Evolutionary conservation across 2,888 invertebrate species (phyloP).

Genomic region (Agrenia bidenticulata): DNA sequence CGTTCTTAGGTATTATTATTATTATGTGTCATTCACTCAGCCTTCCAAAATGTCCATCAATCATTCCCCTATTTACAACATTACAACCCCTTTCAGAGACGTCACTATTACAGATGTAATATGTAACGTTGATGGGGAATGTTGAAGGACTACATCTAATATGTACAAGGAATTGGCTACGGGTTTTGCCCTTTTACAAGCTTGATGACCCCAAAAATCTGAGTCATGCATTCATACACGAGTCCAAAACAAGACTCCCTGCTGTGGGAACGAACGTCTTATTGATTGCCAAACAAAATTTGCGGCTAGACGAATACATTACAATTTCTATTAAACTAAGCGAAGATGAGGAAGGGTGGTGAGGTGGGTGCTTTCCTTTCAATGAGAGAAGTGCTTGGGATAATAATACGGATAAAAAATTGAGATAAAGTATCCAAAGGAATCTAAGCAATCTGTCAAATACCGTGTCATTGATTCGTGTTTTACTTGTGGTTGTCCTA

Average conservation of each 20-base stretch:
- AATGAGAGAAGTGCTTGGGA: no score
- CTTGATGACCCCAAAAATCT: constrained; percentile 14
- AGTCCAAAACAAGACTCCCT: constrained; percentile 18
- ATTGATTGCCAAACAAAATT: constrained; percentile 22
- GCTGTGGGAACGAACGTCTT: constrained; percentile 5
- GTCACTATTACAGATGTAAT: constrained; percentile 20
- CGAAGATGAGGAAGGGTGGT: no score
- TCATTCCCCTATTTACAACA: constrained; percentile 35
- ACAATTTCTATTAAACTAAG: no score
- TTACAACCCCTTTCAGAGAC: constrained; percentile 19
- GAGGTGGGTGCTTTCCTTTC: no score
- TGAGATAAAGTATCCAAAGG: constrained; percentile 11
- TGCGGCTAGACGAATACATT: not conserved
- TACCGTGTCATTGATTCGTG: constrained; percentile 19
- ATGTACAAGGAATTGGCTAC: not conserved
- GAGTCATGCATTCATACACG: constrained; percentile 9
- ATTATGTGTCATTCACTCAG: constrained; percentile 22
- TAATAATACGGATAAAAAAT: not conserved
- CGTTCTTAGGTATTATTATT: constrained; percentile 1
- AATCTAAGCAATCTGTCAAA: constrained; percentile 42
- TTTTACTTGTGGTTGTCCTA: constrained; percentile 9
- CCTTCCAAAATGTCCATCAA: constrained; percentile 27
- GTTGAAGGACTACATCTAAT: not conserved
- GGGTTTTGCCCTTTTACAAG: constrained; percentile 1
- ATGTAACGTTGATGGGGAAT: not conserved